These are phyloP conservation scores for Otocyon megalotis DNA, from an alignment of 2,113 vertebrate species.

Conservation along the genomic window DNA sequence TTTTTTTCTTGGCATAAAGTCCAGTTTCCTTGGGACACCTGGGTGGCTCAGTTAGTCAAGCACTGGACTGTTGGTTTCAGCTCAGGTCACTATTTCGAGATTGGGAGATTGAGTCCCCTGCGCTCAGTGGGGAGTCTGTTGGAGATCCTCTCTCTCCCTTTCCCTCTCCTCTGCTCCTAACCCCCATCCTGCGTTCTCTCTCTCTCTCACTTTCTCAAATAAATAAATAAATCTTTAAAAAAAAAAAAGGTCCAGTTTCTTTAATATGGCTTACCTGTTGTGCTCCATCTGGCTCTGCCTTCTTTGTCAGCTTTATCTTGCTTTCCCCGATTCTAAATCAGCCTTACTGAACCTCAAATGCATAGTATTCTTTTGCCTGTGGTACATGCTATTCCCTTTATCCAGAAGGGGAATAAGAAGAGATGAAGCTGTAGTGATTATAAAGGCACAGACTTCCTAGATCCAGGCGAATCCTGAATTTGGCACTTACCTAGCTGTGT, in stretches of 20 bases:
- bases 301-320: not conserved
- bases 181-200: not conserved
- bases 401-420: not conserved
- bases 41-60: not conserved
- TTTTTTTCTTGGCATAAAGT: not conserved
- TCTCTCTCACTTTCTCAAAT: not conserved
- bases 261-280: not conserved
- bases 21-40: not conserved
- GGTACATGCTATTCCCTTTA: not conserved
- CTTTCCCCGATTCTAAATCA: not conserved
- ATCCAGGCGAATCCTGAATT: not conserved
- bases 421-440: not conserved
- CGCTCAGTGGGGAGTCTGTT: not conserved
- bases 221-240: not conserved
- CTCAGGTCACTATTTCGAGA: not conserved
- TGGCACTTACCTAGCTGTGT: not conserved
- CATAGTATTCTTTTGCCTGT: not conserved
- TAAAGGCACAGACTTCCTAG: not conserved
- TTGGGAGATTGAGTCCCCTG: not conserved
- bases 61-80: not conserved
- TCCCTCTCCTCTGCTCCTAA: too few relatives aligned
- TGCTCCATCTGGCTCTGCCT: not conserved
- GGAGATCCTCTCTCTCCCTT: not conserved
- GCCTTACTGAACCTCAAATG: not conserved
- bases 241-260: not conserved